Evolutionary conservation across 2,797 vertebrate genomes (phyloP), one percentile per base, ranked within the genome.

Genomic region (Hylomyscus alleni): DNA sequence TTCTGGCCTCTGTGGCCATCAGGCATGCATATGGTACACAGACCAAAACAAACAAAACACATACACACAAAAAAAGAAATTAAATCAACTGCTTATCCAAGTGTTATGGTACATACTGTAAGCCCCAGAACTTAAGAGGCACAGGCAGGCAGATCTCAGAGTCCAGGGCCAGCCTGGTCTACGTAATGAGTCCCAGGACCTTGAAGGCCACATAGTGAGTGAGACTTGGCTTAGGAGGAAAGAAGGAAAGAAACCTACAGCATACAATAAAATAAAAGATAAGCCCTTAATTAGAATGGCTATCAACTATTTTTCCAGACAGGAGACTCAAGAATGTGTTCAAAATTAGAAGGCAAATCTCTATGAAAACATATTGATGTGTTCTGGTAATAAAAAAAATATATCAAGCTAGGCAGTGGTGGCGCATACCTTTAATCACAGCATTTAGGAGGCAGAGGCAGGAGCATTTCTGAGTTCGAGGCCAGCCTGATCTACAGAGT

Each of bases 311-410:
- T 69, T 77, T 83, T 87, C 58, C 58, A 69, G 47, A 96, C 76
- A 95, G 22, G 31, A 94, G 34, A 96, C 75, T 73, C 73, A 94
- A 96, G 44, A 31, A 85, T 26, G 58, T 73, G 54, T 84, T 90
- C 40, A 90, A 94, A 90, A 90, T 92, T 44, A 88, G 56, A 92
- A 95, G 82, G 94, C 19, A 96, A 92, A 72, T 78, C 12, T 50
- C 54, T 56, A 0, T 89, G 56, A 87, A 93, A 95, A 93, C 50
- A 60, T 54, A 85, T 37, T 40, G 34, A 84, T 62, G 11, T 90
- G 86, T 92, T 67, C 73, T 60, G 47, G 78, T 15, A 85, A 80
- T n/a, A 54, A 47, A 29, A 82, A 83, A 40, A 82, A 84, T n/a
- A n/a, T n/a, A 90, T 44, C 44, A 44, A 44, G 44, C 6, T 3